phyloP scores from a whole-genome alignment of 2,888 invertebrate genomes.

The Epinotia bilunana region DNA sequence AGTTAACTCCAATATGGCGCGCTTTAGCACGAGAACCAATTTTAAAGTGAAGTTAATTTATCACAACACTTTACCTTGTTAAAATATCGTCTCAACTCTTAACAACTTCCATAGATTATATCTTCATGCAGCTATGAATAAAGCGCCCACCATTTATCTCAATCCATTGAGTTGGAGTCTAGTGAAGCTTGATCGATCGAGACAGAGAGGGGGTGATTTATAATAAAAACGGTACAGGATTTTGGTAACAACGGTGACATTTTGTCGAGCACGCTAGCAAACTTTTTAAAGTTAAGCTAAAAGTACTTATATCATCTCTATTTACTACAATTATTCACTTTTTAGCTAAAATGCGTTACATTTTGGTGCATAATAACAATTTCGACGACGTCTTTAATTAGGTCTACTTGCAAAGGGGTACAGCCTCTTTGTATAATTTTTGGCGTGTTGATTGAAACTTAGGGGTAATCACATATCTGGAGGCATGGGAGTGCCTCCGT shows the following conservation, averaged over 20 bases:
- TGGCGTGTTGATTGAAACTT: too few species aligned
- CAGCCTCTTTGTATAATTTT: too few species aligned
- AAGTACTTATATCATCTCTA: too few species aligned
- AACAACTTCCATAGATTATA: constrained; percentile 44
- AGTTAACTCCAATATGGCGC: not conserved
- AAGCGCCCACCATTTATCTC: constrained; percentile 64
- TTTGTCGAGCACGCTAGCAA: constrained; percentile 22
- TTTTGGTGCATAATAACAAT: too few species aligned
- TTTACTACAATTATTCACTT: too few species aligned
- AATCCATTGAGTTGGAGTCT: constrained; percentile 65
- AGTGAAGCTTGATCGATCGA: constrained; percentile 65
- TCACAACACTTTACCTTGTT: constrained; percentile 17
- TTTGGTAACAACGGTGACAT: constrained; percentile 49
- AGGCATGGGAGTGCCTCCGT: too few species aligned
- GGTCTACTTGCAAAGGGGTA: too few species aligned
- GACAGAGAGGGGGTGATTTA: constrained; percentile 60
- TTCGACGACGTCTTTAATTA: too few species aligned
- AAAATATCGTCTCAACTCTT: constrained; percentile 28
- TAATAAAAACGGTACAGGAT: constrained; percentile 61
- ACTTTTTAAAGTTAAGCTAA: too few species aligned
- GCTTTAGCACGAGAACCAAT: not conserved
- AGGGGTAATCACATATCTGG: too few species aligned
- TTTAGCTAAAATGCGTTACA: too few species aligned
- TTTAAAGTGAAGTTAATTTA: constrained; percentile 6
- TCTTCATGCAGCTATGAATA: constrained; percentile 53